Base-by-base conservation (phyloP, 2,113 vertebrate species). In the Furnarius figulus region DNA sequence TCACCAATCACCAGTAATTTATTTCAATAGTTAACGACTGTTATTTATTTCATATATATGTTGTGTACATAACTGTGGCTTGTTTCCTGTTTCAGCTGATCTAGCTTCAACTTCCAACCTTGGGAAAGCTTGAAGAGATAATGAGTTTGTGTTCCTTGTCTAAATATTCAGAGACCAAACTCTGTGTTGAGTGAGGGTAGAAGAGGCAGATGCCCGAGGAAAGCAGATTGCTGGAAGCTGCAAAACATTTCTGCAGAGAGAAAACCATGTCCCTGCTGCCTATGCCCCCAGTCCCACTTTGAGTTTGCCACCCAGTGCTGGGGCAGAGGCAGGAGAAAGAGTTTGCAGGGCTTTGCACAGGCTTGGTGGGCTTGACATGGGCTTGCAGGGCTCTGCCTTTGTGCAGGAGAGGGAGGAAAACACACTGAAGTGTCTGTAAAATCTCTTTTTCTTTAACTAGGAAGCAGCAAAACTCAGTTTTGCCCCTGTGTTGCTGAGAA, bases 11-110 rank as follows among this genome's bases (percentile, higher is more conserved):
- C 21, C 22, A 21, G 28, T 68, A n/a, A 91, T 68, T 82, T 82
- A 67, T 92, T 87, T 88, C 93, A 53, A 31, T 62, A 66, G 59
- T 62, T 94, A 89, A 63, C 0, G 5, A 50, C 21, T 0, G 0
- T 67, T 91, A 68, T 61, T 92, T 76, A 88, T 49, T 87, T 91
- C 18, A 3, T 71, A 33, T 86, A 22, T 25, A 31, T 59, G 40
- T 67, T 85, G n/a, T 72, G 35, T 71, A 61, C 39, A 46, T 42
- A 89, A 63, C 27, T 49, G 35, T 75, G 91, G 68, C 37, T 89
- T 89, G 20, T 61, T 85, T 88, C 44, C 81, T 92, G 31, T 75
- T 95, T 78, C 67, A 89, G 3, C 39, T 52, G 30, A 39, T 81
- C 30, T 28, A 65, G 19, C 39, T 89, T 79, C 67, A 68, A 55